Conservation (phyloP, 2,888 invertebrate species). For the Eristalis tenax region DNA sequence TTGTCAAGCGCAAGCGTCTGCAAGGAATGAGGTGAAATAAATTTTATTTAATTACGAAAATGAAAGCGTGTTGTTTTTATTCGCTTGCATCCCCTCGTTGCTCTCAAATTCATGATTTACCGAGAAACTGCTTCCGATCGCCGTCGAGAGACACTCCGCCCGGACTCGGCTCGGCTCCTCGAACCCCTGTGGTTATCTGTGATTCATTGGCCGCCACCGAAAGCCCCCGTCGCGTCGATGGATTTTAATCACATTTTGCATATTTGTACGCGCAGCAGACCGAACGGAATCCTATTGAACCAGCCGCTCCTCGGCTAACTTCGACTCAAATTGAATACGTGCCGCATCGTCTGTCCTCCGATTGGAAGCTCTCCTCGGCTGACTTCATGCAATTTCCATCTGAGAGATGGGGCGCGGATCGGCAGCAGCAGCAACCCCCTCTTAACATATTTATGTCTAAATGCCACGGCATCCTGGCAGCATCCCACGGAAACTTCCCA, state of each 20-base stretch:
- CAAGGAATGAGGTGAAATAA: conserved; percentile 19
- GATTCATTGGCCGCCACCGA: neutral
- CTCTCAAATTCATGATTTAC: neutral
- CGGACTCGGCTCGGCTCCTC: too few relatives aligned
- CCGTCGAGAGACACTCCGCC: neutral
- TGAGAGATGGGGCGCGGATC: too few relatives aligned
- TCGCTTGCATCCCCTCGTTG: neutral
- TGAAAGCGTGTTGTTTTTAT: neutral
- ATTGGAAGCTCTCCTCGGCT: neutral
- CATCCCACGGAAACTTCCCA: conserved; percentile 41
- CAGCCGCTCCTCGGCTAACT: neutral
- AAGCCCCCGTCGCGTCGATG: neutral
- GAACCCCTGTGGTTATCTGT: neutral
- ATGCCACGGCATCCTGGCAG: conserved; percentile 62
- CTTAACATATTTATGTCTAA: conserved; percentile 67
- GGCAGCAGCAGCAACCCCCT: neutral
- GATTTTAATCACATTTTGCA: conserved; percentile 44
- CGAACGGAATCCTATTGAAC: conserved; percentile 58
- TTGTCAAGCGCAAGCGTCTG: conserved; percentile 2
- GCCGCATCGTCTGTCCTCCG: conserved; percentile 1
- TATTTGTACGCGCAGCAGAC: conserved; percentile 9
- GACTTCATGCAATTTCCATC: conserved; percentile 13
- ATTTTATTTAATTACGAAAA: conserved; percentile 16
- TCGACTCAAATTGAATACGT: conserved; percentile 58
- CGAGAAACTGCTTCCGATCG: neutral